Percentiles rank a stretch among this genome's conserved stretches.
phyloP scores from a whole-genome alignment of 2,113 vertebrate species.

The Catharus fuscescens region DNA sequence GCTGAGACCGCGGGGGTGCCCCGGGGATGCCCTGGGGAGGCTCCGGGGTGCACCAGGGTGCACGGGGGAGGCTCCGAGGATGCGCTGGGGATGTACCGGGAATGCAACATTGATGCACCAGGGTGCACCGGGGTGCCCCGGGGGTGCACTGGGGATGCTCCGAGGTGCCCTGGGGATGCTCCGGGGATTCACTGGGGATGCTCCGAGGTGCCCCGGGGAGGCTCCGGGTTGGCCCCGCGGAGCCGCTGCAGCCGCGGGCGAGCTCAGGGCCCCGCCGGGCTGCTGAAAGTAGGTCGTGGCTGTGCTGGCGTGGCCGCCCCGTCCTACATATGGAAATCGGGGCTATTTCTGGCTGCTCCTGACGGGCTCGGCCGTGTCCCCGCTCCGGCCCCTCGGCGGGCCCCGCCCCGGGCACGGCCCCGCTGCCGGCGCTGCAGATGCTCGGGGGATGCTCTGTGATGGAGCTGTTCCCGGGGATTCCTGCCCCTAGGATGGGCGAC shows the following conservation, averaged over 20 bases:
- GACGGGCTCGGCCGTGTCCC: neutral
- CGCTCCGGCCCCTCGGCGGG: neutral
- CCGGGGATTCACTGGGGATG: no score
- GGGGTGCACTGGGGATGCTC: no score
- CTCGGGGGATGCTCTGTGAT: neutral
- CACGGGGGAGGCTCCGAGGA: no score
- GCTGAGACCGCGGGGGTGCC: accelerated
- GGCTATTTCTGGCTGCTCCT: neutral
- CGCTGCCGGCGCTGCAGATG: neutral
- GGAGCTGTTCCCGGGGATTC: neutral
- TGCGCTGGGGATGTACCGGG: no score
- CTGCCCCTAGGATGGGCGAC: neutral
- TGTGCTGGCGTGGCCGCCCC: neutral
- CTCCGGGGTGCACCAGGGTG: neutral
- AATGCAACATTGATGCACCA: no score
- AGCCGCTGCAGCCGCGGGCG: neutral
- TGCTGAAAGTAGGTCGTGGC: conserved; percentile 23
- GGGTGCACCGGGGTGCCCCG: no score
- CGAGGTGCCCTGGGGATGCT: no score
- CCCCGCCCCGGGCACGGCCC: neutral
- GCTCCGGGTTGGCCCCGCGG: neutral
- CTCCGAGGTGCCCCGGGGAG: no score
- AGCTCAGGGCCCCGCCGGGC: accelerated
- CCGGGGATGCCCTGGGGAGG: no score
- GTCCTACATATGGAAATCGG: conserved; percentile 36